Base-by-base conservation (phyloP, 1,140 invertebrate species). In the Drosophila sp. region DNA sequence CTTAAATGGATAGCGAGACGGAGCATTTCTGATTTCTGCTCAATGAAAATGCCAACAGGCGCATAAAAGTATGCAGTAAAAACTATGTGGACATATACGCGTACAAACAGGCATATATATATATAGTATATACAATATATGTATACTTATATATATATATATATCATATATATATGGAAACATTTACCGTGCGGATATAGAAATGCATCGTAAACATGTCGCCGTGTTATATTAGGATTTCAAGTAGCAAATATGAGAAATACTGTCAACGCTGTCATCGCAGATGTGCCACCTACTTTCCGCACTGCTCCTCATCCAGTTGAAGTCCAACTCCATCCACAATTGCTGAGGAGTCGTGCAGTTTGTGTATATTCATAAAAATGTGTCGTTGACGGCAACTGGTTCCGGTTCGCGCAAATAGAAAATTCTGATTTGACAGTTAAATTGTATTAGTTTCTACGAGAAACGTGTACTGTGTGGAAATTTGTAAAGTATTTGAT, bases 181-280 rank as follows among this genome's bases (percentile, higher is more conserved):
- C n/a, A 38, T 27, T 29, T 50, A 18, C 7, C 32, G 36, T 25
- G 3, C 7, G 43, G 7, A 51, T 58, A 63, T 67, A 70, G 66
- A 76, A 83, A 69, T 84, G 81, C 77, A 84, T 86, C 80, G 80
- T 84, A 77, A 84, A 84, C 81, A 86, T 84, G 81, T 80, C 77
- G 64, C 71, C 69, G 76, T 71, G 73, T 73, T 80, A 74, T 86
- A 86, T 86, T 86, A 78, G 77, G 73, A 79, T 76, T 74, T 82
- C 66, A 59, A 83, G 80, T 75, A 79, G 80, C 75, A 63, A 72
- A 73, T 75, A 76, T 62, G 71, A 73, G 34, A 48, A 45, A 53
- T 61, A 75, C 78, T 83, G 59, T 83, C 65, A 38, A 45, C 32
- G 36, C 46, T 79, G 70, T 78, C 71, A 70, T 53, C 58, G 32